Conservation (phyloP, 2,888 invertebrate genomes). For the Agrilus biguttatus region DNA sequence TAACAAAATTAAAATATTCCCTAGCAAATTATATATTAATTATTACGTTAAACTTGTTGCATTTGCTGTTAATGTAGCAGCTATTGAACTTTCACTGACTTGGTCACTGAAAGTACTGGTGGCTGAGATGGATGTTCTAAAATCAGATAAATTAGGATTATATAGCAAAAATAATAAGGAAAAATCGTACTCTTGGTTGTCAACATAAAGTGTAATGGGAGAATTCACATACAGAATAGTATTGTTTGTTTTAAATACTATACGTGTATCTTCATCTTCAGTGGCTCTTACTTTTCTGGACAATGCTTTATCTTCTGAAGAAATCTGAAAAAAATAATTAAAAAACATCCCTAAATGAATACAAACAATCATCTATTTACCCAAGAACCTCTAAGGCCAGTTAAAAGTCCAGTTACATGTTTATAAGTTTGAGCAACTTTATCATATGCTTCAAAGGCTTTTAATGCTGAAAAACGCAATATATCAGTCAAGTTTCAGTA, state of each 20-base stretch:
- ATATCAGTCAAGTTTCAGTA: too few species aligned
- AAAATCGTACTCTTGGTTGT: not conserved
- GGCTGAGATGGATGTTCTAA: too few species aligned
- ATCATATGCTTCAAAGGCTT: not conserved
- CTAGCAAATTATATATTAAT: not conserved
- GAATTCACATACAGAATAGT: slow-evolving; percentile 4
- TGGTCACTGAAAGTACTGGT: too few species aligned
- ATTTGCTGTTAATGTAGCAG: not conserved
- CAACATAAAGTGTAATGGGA: not conserved
- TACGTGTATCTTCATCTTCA: not conserved
- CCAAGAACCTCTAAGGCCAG: too few species aligned
- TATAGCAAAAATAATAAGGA: not conserved
- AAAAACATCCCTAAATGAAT: too few species aligned
- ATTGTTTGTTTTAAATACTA: not conserved
- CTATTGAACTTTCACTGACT: too few species aligned
- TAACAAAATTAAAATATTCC: not conserved
- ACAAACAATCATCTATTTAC: too few species aligned
- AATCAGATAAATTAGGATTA: too few species aligned
- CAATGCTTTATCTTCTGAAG: too few species aligned
- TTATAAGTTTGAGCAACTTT: not conserved
- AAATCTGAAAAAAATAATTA: too few species aligned
- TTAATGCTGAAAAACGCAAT: too few species aligned
- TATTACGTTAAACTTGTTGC: not conserved
- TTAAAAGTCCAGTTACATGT: not conserved
- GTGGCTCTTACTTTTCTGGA: not conserved